These are phyloP conservation scores for Ostrea edulis DNA, from an alignment of 1,140 invertebrate genomes.

Conservation along the genomic window DNA sequence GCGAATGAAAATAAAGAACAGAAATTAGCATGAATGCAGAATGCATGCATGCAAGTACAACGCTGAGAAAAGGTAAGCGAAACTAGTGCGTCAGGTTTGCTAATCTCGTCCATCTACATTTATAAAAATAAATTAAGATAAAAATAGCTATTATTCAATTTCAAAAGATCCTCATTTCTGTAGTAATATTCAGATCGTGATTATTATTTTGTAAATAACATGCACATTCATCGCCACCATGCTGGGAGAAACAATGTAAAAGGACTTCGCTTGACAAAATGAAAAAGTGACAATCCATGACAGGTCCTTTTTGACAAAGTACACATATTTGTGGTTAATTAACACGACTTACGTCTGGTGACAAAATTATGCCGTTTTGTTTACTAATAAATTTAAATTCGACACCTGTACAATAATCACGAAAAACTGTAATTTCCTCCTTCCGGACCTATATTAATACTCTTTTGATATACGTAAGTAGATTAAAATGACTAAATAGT, in stretches of 20 bases:
- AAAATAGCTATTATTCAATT: neutral
- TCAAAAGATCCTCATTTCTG: neutral
- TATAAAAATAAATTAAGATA: neutral
- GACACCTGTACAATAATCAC: constrained; percentile 10
- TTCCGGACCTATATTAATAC: neutral
- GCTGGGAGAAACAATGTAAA: neutral
- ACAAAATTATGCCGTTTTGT: constrained; percentile 7
- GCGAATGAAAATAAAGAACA: too few species aligned
- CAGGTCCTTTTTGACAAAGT: neutral
- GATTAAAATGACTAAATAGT: neutral
- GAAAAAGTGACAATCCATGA: neutral
- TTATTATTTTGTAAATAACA: neutral
- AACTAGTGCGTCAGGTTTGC: neutral
- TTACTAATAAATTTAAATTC: neutral
- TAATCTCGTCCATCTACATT: neutral
- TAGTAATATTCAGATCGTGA: neutral
- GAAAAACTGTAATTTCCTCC: constrained; percentile 10
- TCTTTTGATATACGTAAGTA: constrained; percentile 1
- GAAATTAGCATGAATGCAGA: neutral
- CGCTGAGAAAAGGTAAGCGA: neutral
- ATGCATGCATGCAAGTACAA: neutral
- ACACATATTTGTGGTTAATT: neutral
- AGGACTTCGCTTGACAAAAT: neutral
- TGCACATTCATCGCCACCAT: neutral
- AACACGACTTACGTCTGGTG: neutral